Conservation (phyloP, 2,888 invertebrate species). For the Seira sanloemensis region DNA sequence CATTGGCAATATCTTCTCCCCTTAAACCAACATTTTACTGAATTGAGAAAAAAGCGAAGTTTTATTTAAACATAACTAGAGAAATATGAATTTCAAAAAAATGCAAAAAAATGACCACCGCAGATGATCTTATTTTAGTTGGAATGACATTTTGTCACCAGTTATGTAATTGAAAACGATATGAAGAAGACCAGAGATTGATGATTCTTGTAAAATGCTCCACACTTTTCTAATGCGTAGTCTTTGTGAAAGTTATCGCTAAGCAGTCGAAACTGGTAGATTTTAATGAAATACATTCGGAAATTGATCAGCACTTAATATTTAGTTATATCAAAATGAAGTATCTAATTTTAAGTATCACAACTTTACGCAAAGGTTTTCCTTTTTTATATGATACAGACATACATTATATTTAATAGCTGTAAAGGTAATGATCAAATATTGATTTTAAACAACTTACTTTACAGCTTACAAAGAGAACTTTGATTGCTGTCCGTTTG, state of each 20-base stretch:
- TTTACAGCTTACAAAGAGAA: too few relatives aligned
- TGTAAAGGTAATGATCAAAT: too few relatives aligned
- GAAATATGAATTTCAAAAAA: constrained; percentile 27
- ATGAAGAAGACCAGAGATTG: not conserved
- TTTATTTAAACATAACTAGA: constrained; percentile 19
- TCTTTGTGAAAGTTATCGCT: not conserved
- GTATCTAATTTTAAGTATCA: too few relatives aligned
- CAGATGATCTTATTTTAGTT: constrained; percentile 24
- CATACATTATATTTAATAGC: too few relatives aligned
- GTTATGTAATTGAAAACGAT: not conserved
- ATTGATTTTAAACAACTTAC: too few relatives aligned
- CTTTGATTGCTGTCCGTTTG: too few relatives aligned
- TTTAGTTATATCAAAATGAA: too few relatives aligned
- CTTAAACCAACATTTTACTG: constrained; percentile 24
- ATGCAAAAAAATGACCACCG: constrained; percentile 26
- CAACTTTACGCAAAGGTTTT: too few relatives aligned
- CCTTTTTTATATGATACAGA: too few relatives aligned
- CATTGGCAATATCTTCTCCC: constrained; percentile 61
- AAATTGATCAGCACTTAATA: not conserved
- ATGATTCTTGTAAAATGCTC: too few relatives aligned
- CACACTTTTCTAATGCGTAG: not conserved
- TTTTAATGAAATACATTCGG: not conserved
- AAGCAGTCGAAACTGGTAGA: not conserved
- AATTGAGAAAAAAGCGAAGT: not conserved
- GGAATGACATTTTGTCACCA: not conserved